Percentiles rank a stretch among this genome's conserved stretches.
phyloP scores from a whole-genome alignment of 1,140 invertebrate genomes.

The Aporrectodea caliginosa region DNA sequence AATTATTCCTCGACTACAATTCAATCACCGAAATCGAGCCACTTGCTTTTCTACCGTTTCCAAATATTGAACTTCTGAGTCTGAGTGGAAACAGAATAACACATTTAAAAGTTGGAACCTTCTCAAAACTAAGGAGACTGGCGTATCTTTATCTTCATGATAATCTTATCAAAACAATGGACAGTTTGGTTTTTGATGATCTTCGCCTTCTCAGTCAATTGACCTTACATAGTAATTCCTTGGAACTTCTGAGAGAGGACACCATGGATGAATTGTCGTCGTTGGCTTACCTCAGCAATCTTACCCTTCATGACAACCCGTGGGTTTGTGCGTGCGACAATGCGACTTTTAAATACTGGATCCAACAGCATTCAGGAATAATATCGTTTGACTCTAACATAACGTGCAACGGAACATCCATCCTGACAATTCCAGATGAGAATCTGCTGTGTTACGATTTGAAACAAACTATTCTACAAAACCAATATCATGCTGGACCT shows the following conservation, averaged over 20 bases:
- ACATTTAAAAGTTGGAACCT: not conserved
- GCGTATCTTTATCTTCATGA: not conserved
- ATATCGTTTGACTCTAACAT: not conserved
- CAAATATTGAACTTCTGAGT: not conserved
- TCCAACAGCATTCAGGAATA: not conserved
- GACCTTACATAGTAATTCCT: not conserved
- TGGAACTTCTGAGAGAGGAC: not conserved
- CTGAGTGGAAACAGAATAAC: not conserved
- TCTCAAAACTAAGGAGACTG: not conserved
- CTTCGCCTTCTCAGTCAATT: not conserved
- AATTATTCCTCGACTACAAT: not conserved
- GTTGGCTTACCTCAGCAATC: not conserved
- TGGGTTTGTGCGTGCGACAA: not conserved
- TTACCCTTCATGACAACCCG: not conserved
- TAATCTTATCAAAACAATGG: not conserved
- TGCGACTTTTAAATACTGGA: not conserved
- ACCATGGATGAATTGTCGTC: not conserved
- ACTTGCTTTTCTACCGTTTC: not conserved
- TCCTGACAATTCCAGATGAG: not conserved
- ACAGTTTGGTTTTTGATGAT: not conserved
- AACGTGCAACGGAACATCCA: not conserved
- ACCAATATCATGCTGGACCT: not conserved
- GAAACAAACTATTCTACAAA: not conserved
- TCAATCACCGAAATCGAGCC: not conserved
- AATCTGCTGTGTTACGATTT: not conserved